A percentile compares a stretch with the other conserved stretches of the same genome.
These are phyloP conservation scores for Amphiura filiformis DNA, from an alignment of 35 echinoderm and acorn worm genomes.

Conservation along the genomic window DNA sequence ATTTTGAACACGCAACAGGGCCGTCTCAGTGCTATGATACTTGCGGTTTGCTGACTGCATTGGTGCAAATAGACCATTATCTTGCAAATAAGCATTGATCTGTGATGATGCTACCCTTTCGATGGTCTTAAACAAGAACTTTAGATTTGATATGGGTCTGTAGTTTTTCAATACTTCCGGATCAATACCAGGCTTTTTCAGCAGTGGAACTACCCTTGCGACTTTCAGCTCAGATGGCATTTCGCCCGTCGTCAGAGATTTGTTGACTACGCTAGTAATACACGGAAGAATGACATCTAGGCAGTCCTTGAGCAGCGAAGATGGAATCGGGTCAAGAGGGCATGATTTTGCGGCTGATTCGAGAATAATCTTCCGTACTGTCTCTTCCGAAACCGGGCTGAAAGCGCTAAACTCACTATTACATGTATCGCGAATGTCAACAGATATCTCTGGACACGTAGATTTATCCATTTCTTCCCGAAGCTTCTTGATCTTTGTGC, in stretches of 20 bases:
- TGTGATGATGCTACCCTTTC: slow-evolving; percentile 24
- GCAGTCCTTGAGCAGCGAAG: slow-evolving; percentile 20
- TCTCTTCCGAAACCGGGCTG: neutral
- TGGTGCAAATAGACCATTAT: neutral
- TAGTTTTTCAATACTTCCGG: slow-evolving; percentile 44
- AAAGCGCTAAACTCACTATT: neutral
- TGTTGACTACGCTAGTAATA: slow-evolving; percentile 24
- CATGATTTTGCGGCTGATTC: slow-evolving; percentile 21
- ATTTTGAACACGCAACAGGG: slow-evolving; percentile 50
- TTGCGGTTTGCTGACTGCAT: slow-evolving; percentile 47
- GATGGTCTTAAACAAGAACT: slow-evolving; percentile 48
- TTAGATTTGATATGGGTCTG: slow-evolving; percentile 59
- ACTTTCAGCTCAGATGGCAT: slow-evolving; percentile 12
- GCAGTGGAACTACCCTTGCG: slow-evolving; percentile 21
- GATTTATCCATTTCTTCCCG: neutral
- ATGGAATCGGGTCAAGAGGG: slow-evolving; percentile 30
- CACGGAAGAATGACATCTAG: slow-evolving; percentile 6
- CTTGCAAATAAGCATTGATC: neutral
- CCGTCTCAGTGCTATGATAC: slow-evolving; percentile 49
- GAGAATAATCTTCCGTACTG: neutral
- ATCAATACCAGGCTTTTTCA: slow-evolving; percentile 46
- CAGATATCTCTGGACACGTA: neutral
- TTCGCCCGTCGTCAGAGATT: neutral
- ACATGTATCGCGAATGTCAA: neutral
- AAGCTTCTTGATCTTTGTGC: slow-evolving; percentile 12